Percentiles rank a stretch among this genome's conserved stretches.
These are phyloP conservation scores for Buphagus erythrorhynchus DNA, from an alignment of 2,797 vertebrate genomes.

Conservation along the genomic window DNA sequence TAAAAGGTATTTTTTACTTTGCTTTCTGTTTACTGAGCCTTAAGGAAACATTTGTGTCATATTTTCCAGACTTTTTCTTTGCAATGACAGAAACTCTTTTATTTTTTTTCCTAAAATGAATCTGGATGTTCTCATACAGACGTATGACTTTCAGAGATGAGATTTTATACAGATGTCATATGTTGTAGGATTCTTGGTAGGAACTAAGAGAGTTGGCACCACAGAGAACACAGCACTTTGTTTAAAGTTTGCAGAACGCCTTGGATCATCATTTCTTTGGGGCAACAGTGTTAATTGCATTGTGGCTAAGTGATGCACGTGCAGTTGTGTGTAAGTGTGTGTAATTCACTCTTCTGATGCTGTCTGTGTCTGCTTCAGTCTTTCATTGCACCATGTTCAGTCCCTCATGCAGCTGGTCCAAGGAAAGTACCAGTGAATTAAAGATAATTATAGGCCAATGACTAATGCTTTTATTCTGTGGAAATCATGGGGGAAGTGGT, in stretches of 20 bases:
- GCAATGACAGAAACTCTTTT: neutral
- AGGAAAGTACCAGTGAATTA: neutral
- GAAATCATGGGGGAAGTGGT: neutral
- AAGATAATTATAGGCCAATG: neutral
- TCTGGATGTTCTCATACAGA: neutral
- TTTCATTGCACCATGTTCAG: neutral
- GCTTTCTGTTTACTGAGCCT: neutral
- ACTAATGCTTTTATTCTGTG: neutral
- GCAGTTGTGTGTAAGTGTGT: neutral
- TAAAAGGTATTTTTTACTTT: neutral
- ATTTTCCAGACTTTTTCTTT: neutral
- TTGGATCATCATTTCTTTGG: neutral
- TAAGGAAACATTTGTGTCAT: neutral
- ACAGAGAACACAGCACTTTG: neutral
- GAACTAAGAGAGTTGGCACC: neutral
- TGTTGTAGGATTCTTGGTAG: neutral
- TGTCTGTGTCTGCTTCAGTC: neutral
- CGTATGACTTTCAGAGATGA: neutral
- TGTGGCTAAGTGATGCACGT: neutral
- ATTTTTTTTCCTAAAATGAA: neutral
- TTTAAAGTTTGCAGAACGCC: neutral
- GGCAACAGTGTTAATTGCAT: neutral
- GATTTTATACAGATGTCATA: neutral
- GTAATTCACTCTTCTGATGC: neutral
- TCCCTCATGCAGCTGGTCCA: neutral